Evolutionary conservation across 2,113 vertebrate genomes (phyloP), one percentile per base, ranked within the genome.

Genomic region (Lucifuga dentata): DNA sequence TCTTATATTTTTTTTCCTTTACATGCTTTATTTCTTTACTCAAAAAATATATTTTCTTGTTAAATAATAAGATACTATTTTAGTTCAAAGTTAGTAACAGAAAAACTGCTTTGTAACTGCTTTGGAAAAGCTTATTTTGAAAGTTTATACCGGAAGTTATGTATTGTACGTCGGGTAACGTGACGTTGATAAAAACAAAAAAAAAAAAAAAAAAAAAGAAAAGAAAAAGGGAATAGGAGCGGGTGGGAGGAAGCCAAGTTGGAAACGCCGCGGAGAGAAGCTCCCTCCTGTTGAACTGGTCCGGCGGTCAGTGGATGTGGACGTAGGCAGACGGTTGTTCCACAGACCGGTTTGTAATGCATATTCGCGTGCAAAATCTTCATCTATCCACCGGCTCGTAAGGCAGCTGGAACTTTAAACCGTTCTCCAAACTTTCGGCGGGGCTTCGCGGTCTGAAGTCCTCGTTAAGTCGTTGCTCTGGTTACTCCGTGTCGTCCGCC

Each of bases 181-280:
- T 81, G 45, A 65, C 29, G 5, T 5, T 32, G 29, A 23, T 38
- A 53, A 43, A 15, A 65, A 55, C 65, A 68, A 48, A 48, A 46
- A 6, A 46, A 43, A 53, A 9, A 15, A 43, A n/a, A n/a, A n/a
- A n/a, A n/a, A n/a, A n/a, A n/a, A n/a, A n/a, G n/a, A n/a, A n/a
- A n/a, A n/a, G n/a, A n/a, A n/a, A n/a, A n/a, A n/a, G n/a, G n/a
- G n/a, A n/a, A n/a, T n/a, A n/a, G n/a, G n/a, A 33, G 55, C 20
- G 26, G 43, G 70, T 65, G 84, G 84, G 81, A 85, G 88, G 83
- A 87, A 73, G 81, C 63, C 60, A 78, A 91, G 23, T 86, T 83
- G 64, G 84, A 63, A 83, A 72, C 87, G 68, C 68, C 11, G 73
- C 61, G 58, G 69, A 84, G 61, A 13, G 11, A 63, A 85, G 76